Base-by-base conservation (phyloP, 1,140 invertebrate genomes). In the Parapsyche elsis region DNA sequence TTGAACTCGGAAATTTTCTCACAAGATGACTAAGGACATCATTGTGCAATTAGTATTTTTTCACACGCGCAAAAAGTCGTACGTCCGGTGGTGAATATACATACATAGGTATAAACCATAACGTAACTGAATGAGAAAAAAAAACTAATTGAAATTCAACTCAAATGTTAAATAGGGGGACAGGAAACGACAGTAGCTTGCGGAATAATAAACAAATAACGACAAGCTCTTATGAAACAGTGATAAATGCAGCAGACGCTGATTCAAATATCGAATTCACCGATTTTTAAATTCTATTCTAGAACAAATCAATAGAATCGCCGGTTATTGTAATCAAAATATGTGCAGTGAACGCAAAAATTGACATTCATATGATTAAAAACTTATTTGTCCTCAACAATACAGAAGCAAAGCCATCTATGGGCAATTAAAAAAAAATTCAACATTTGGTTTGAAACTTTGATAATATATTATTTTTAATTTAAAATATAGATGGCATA, bases 71-170 rank as follows among this genome's bases (percentile, higher is more conserved):
- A 26, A 67, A 67, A 67, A 19, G 23, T 5, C 21, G 14, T 9
- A 67, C 23, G 64, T 26, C 64, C 64, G 64, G 64, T 9, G 59
- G 7, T n/a, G n/a, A 9, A 61, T 61, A 61, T 61, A 9, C 5
- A 38, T 38, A 38, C 7, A 7, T 38, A 38, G 30, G 30, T 7
- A 38, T 38, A 38, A 38, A 38, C 30, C 30, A 38, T 38, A 38
- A 38, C 30, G 30, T 7, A 38, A 38, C 16, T 53, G 49, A 53
- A 53, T 53, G 12, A 14, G 16, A 4, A 14, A 12, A 73, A 73
- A 49, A 73, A 67, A 26, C 24, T 23, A 5, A 46, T 73, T 73
- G 71, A 73, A 73, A 73, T 73, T 73, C 71, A 46, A 16, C 21
- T 73, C 38, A 21, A n/a, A 21, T n/a, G 16, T n/a, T 21, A 21